Evolutionary conservation across 1,140 invertebrate genomes (phyloP).

Genomic region (Leptoteleia sp.): DNA sequence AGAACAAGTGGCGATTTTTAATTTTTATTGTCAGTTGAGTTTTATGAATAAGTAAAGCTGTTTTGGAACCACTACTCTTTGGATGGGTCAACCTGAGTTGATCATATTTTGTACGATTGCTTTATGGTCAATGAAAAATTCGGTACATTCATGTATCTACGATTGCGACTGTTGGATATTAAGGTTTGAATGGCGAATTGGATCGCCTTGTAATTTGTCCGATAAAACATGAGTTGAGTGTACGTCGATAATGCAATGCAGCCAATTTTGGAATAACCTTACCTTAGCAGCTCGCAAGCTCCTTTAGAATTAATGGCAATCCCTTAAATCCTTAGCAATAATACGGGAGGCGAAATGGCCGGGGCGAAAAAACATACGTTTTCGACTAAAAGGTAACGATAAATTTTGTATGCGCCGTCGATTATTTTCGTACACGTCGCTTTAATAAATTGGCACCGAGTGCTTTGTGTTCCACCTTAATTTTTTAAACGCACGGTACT

Average conservation of each 20-base stretch:
- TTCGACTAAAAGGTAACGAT: constrained; percentile 26
- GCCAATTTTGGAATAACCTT: constrained; percentile 38
- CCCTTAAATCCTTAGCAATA: constrained; percentile 28
- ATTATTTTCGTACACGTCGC: constrained; percentile 9
- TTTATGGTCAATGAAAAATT: constrained; percentile 26
- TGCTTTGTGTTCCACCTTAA: constrained; percentile 8
- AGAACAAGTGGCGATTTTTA: too few relatives aligned
- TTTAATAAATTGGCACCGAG: constrained; percentile 5
- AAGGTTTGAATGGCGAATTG: background rate
- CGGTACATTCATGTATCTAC: constrained; percentile 15
- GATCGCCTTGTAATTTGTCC: background rate
- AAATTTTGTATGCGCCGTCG: constrained; percentile 18
- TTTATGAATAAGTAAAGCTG: too few relatives aligned
- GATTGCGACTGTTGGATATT: background rate
- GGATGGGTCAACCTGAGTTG: too few relatives aligned
- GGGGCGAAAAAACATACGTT: constrained; percentile 17
- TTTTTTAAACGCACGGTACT: constrained; percentile 5
- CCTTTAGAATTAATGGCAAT: constrained; percentile 31
- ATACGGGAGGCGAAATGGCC: constrained; percentile 2
- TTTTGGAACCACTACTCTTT: too few relatives aligned
- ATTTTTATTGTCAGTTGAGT: too few relatives aligned
- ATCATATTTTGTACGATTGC: too few relatives aligned
- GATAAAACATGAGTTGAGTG: constrained; percentile 9
- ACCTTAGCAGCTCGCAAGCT: constrained; percentile 26
- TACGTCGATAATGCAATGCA: constrained; percentile 35